phyloP scores from a whole-genome alignment of 2,113 vertebrate genomes.

The Trachemys scripta region DNA sequence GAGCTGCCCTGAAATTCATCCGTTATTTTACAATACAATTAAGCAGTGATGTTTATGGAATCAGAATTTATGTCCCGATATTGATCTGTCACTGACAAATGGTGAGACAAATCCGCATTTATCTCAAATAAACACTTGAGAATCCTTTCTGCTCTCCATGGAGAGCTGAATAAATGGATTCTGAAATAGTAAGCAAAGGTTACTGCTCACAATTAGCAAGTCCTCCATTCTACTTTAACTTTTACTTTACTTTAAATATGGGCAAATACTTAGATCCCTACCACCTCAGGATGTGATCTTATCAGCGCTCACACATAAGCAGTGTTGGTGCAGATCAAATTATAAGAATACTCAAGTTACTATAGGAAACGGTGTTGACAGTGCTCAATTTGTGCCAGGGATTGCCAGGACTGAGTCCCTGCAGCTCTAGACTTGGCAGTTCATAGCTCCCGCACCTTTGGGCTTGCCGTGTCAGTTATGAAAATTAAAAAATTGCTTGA shows the following conservation, averaged over 20 bases:
- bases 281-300: background rate
- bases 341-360: background rate
- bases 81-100: constrained; percentile 9
- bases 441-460: too few relatives aligned
- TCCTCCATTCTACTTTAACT: background rate
- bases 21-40: background rate
- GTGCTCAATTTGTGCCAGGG: too few relatives aligned
- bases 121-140: background rate
- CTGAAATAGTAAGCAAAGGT: background rate
- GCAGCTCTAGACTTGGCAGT: too few relatives aligned
- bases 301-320: background rate
- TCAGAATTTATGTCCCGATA: background rate
- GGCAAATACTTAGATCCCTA: background rate
- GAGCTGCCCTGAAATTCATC: background rate
- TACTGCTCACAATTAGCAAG: background rate
- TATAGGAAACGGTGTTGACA: background rate
- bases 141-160: background rate
- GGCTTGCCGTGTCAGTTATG: too few relatives aligned
- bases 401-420: too few relatives aligned
- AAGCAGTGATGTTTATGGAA: background rate
- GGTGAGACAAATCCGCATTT: background rate
- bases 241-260: background rate
- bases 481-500: too few relatives aligned
- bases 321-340: background rate
- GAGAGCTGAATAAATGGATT: background rate